Evolutionary conservation across 2,888 invertebrate genomes (phyloP).

Genomic region (Exephanes ischioxanthus): DNA sequence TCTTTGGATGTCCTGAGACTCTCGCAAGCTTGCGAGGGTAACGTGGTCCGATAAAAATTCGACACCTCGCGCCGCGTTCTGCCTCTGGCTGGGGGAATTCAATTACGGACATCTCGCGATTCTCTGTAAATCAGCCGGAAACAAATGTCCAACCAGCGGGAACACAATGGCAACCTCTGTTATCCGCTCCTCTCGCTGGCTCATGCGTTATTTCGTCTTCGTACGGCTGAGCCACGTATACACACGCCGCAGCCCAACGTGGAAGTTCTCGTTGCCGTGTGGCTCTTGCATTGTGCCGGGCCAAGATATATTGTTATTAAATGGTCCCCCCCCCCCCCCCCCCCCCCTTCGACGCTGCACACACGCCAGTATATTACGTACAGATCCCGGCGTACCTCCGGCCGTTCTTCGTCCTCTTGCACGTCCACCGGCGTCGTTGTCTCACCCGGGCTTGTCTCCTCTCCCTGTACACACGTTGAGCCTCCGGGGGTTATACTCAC

Average conservation of each 20-base stretch:
- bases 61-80: background rate
- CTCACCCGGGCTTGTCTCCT: slow-evolving; percentile 44
- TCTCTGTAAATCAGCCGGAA: slow-evolving; percentile 75
- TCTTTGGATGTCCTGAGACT: background rate
- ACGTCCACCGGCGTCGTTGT: slow-evolving; percentile 39
- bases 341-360: slow-evolving; percentile 77
- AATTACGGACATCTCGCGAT: slow-evolving; percentile 70
- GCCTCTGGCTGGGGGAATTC: slow-evolving; percentile 66
- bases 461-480: slow-evolving; percentile 62
- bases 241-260: slow-evolving; percentile 1
- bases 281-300: slow-evolving; percentile 76
- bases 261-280: slow-evolving; percentile 62
- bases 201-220: slow-evolving; percentile 61
- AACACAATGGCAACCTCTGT: slow-evolving; percentile 62
- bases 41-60: background rate
- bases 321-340: slow-evolving; percentile 81
- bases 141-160: slow-evolving; percentile 72
- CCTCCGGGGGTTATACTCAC: slow-evolving; percentile 55
- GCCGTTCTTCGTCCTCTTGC: slow-evolving; percentile 63
- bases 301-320: slow-evolving; percentile 85
- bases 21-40: background rate
- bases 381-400: slow-evolving; percentile 53
- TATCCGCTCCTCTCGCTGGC: slow-evolving; percentile 58
- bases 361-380: slow-evolving; percentile 80
- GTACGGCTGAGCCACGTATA: slow-evolving; percentile 37